A percentile compares a stretch with the other conserved stretches of the same genome.
phyloP scores from a whole-genome alignment of 2,113 vertebrate species.

The Istiophorus platypterus region DNA sequence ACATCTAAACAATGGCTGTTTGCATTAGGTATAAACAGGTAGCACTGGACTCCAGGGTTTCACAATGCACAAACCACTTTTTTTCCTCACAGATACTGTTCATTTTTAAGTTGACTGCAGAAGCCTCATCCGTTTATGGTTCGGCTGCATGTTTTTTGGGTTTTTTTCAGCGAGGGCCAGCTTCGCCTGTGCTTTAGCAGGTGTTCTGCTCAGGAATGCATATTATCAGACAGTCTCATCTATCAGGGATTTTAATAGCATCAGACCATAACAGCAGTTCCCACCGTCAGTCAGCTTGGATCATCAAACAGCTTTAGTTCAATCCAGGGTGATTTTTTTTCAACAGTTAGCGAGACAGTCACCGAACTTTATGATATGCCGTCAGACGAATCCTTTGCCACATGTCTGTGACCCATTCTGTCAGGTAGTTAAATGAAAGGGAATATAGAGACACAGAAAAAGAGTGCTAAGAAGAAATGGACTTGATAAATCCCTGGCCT shows the following conservation, averaged over 20 bases:
- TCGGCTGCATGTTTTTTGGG: background rate
- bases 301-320: background rate
- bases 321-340: background rate
- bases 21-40: background rate
- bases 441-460: background rate
- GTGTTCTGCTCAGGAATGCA: conserved; percentile 5
- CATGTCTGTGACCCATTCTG: background rate
- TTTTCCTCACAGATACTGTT: background rate
- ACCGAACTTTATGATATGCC: background rate
- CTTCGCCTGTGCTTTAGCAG: background rate
- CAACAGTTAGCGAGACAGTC: background rate
- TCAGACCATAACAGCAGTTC: background rate
- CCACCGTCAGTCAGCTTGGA: background rate
- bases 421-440: background rate
- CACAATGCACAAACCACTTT: background rate
- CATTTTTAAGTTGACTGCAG: background rate
- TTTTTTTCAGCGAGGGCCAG: background rate
- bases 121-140: background rate
- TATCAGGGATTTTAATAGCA: background rate
- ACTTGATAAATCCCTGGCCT: background rate
- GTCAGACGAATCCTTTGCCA: background rate
- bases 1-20: background rate
- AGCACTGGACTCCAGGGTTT: background rate
- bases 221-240: background rate
- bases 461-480: background rate